Evolutionary conservation across 2,113 vertebrate species (phyloP).

Genomic region (Phrynosoma blainvillii): DNA sequence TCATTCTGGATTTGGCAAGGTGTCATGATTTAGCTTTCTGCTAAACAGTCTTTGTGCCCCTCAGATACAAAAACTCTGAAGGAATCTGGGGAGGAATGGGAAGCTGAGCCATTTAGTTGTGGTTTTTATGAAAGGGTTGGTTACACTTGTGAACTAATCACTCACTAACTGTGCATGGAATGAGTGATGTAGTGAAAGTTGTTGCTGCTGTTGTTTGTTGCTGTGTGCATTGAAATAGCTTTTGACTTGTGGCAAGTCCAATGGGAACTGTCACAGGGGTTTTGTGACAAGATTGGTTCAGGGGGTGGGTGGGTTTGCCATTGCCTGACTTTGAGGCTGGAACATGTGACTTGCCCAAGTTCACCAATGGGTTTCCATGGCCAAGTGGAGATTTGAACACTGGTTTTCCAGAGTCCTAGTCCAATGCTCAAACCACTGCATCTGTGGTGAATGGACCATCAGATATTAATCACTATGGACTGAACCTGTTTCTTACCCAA

Average conservation of each 20-base stretch:
- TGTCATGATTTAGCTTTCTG: constrained; percentile 24
- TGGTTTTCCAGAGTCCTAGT: too few species aligned
- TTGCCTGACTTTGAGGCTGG: too few species aligned
- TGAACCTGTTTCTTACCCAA: neutral
- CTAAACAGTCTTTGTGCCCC: neutral
- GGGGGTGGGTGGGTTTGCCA: too few species aligned
- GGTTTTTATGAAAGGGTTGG: neutral
- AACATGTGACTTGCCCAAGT: too few species aligned
- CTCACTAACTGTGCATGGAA: neutral
- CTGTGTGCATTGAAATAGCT: too few species aligned
- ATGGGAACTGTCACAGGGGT: too few species aligned
- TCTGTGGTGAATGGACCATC: neutral
- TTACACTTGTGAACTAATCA: neutral
- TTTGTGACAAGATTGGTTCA: too few species aligned
- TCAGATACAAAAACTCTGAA: neutral
- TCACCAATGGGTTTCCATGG: too few species aligned
- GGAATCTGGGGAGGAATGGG: neutral
- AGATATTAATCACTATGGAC: neutral
- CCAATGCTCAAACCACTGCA: neutral
- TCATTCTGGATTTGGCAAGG: constrained; percentile 13
- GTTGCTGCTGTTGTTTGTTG: too few species aligned
- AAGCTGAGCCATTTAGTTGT: neutral
- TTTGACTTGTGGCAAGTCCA: too few species aligned
- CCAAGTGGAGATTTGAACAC: too few species aligned
- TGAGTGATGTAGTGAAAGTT: too few species aligned